A percentile compares a stretch with the other conserved stretches of the same genome.
phyloP scores from a whole-genome alignment of 1,140 invertebrate species.

The Choristoneura fumiferana region DNA sequence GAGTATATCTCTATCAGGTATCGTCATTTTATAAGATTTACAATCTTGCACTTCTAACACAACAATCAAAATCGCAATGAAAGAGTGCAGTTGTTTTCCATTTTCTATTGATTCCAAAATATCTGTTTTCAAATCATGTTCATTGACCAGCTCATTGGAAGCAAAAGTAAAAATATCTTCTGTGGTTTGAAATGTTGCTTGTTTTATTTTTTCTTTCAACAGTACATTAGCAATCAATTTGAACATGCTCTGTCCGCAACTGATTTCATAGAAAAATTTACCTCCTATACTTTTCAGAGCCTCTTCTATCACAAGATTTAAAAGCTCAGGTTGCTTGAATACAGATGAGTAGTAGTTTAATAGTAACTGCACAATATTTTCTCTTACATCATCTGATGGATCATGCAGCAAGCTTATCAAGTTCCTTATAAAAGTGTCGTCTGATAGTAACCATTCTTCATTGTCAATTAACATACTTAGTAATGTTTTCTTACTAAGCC shows the following conservation, averaged over 20 bases:
- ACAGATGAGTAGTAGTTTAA: constrained; percentile 42
- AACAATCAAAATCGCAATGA: constrained; percentile 47
- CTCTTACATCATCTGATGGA: constrained; percentile 59
- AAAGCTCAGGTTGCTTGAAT: constrained; percentile 28
- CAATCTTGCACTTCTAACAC: constrained; percentile 44
- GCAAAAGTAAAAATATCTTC: constrained; percentile 57
- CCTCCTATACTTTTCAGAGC: constrained; percentile 43
- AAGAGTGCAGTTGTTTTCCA: constrained; percentile 64
- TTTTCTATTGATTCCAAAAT: constrained; percentile 58
- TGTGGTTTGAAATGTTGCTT: constrained; percentile 38
- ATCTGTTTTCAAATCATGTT: constrained; percentile 43
- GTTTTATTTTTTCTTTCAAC: constrained; percentile 28
- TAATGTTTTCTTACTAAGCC: constrained; percentile 29
- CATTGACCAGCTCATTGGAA: constrained; percentile 38
- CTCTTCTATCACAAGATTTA: constrained; percentile 43
- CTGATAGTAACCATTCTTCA: constrained; percentile 35
- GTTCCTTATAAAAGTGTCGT: constrained; percentile 40
- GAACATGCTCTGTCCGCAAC: constrained; percentile 56
- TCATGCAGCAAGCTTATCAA: constrained; percentile 50
- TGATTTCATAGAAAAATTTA: constrained; percentile 65
- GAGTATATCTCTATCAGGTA: constrained; percentile 32
- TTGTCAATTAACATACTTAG: constrained; percentile 35
- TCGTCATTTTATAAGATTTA: constrained; percentile 39
- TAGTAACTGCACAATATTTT: constrained; percentile 44
- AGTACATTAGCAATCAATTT: constrained; percentile 52